Percentiles rank a stretch among this genome's conserved stretches.
Conservation (phyloP, 2,797 vertebrate species). For the Enteromius radiatus region DNA sequence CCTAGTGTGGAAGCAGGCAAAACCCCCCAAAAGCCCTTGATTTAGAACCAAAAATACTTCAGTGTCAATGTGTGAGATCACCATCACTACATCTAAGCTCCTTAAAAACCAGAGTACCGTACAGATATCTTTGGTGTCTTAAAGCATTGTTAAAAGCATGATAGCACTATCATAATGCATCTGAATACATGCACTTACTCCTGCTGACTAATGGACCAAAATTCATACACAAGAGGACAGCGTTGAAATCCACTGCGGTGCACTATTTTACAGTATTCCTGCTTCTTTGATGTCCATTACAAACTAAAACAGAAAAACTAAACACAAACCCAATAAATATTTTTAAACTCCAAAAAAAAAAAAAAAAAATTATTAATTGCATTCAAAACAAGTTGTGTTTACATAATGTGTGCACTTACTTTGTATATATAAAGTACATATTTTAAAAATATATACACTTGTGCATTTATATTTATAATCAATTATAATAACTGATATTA, state of each 20-base stretch:
- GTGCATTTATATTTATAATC: no score
- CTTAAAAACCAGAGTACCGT: neutral
- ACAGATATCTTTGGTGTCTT: neutral
- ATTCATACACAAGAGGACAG: neutral
- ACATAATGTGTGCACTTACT: no score
- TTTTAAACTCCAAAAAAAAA: no score
- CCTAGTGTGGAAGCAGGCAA: neutral
- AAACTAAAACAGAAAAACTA: neutral
- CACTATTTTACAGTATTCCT: neutral
- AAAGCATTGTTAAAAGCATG: slow-evolving; percentile 10
- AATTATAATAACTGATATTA: no score
- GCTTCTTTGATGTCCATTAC: neutral
- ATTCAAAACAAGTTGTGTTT: no score
- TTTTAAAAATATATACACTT: no score
- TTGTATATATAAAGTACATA: no score
- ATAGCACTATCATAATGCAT: neutral
- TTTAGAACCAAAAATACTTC: neutral
- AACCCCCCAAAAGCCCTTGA: neutral
- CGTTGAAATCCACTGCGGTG: neutral
- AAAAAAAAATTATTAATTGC: no score
- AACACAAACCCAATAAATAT: neutral
- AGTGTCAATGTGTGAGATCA: neutral
- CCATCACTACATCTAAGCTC: neutral
- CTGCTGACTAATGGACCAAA: slow-evolving; percentile 9
- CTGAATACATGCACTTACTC: slow-evolving; percentile 20